phyloP scores from a whole-genome alignment of 2,888 invertebrate genomes.

The Rhagonycha fulva region DNA sequence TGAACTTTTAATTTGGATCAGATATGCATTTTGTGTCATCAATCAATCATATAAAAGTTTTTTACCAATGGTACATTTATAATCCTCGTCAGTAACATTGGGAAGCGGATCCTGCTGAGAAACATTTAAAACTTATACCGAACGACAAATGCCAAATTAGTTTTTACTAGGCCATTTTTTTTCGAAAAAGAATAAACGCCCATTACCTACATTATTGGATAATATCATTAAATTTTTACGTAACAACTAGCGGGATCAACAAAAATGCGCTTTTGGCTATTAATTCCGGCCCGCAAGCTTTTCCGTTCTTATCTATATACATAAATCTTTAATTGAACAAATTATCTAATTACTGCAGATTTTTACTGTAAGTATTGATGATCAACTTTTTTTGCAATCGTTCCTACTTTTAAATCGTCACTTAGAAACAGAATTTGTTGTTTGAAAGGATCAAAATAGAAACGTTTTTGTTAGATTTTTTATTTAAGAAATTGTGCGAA shows the following conservation, averaged over 20 bases:
- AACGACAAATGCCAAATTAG: background rate
- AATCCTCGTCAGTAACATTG: background rate
- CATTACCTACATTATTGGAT: background rate
- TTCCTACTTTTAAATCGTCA: background rate
- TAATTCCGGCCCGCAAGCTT: background rate
- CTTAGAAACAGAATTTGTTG: background rate
- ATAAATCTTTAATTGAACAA: background rate
- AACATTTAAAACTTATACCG: background rate
- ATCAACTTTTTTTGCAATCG: background rate
- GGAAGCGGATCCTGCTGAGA: background rate
- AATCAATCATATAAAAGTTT: background rate
- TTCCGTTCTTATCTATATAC: background rate
- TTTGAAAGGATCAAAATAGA: background rate
- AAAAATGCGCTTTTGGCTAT: background rate
- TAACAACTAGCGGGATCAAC: background rate
- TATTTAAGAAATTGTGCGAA: background rate
- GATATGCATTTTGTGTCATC: background rate
- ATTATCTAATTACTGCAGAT: background rate
- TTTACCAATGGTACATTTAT: background rate
- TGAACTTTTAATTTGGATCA: background rate
- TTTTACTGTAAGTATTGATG: background rate
- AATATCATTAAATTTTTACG: background rate
- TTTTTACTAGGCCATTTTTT: background rate
- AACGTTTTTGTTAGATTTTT: background rate
- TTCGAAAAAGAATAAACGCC: background rate